Base-by-base conservation (phyloP, 2,113 vertebrate species). In the Platysternon megacephalum region DNA sequence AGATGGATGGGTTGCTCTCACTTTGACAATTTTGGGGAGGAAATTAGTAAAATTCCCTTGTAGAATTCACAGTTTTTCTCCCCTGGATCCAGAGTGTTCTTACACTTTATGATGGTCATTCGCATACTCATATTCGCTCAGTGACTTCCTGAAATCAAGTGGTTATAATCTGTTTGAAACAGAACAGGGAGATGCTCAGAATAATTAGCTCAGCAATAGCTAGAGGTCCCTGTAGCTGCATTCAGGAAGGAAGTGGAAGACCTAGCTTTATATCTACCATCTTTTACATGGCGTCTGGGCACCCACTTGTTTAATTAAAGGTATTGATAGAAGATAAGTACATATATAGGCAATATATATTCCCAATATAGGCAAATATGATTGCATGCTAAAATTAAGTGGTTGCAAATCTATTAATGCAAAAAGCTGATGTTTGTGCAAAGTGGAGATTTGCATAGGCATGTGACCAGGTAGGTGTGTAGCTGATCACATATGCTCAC, bases 31-130 rank as follows among this genome's bases (percentile, higher is more conserved):
- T n/a, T 17, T 4, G 58, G n/a, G 44, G 32, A 84, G 46, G 44
- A 52, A 65, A 79, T 3, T 11, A 10, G 10, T 52, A 61, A 28
- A 14, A 28, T 49, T 79, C 49, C 9, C 10, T 2, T 72, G 65
- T 21, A 17, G 8, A 72, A 72, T n/a, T 72, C 17, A 56, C 24
- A 68, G 8, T 1, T 79, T 65, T 85, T 10, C 58, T 48, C 58
- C 9, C 9, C 12, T n/a, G 29, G 44, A n/a, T 61, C 35, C 53
- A 32, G 19, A 2, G 9, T n/a, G 39, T 42, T 48, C 22, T 58
- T 35, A 2, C 11, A 5, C 56, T 22, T 3, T 7, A 8, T 0
- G 39, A 72, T 39, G 16, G n/a, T 53, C 68, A 14, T 29, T 65
- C 22, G 22, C 28, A 49, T 13, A 44, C 42, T 16, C 24, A 4